Evolutionary conservation across 2,797 vertebrate genomes (phyloP), one percentile per base, ranked within the genome.

Genomic region (Caiman crocodilus): DNA sequence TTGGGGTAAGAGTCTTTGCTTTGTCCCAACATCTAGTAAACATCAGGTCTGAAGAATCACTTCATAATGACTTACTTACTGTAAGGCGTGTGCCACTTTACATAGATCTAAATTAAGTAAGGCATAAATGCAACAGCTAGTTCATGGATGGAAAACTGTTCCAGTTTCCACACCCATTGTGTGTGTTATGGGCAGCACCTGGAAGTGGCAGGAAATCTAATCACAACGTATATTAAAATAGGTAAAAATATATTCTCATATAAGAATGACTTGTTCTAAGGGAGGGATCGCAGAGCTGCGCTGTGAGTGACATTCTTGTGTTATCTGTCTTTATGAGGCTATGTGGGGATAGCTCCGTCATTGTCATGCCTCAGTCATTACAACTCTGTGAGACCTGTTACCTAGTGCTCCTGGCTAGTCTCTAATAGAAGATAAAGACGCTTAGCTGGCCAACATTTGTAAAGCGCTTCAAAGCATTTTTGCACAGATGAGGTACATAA

Each of bases 191-290:
- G 59, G 85, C 57, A 69, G 10, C 9, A 20, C 2, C 20, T 42
- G 42, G 26, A 4, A 21, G 28, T 5, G 55, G 57, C 42, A 69
- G 25, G 63, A 79, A 85, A 21, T 9, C 5, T 78, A 2, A 63
- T 84, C 61, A 63, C 67, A 32, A 13, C 1, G 17, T 50, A 9
- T 8, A 1, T 2, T 75, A 20, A 6, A 55, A 21, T 4, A 20
- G 0, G 1, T 69, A 60, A 7, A 35, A 9, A 1, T 7, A 63
- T 26, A 56, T 58, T 3, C 25, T 6, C 2, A 0, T 4, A 50
- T 30, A 30, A 61, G 57, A 57, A 15, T 0, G 1, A 67, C 8
- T 67, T 30, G 16, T 67, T 50, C 42, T 50, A 50, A 50, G 42
- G 42, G 42, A 50, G 42, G 42, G 42, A 50, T 50, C 42, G 42